Evolutionary conservation across 2,888 invertebrate species (phyloP).

Genomic region (Ferrisia virgata): DNA sequence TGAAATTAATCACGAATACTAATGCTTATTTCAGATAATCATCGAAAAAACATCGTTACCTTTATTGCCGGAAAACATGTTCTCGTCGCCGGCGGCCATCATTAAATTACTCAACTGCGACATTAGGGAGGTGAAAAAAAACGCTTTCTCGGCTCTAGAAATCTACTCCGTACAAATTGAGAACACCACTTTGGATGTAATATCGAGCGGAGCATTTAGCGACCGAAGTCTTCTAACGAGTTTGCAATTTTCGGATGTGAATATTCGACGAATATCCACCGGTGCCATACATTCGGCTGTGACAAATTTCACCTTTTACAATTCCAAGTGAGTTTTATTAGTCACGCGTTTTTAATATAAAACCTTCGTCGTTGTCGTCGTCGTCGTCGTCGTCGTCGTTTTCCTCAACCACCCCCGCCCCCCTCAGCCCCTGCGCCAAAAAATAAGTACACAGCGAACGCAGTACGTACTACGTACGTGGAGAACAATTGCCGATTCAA

Average conservation of each 20-base stretch:
- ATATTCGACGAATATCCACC: constrained; percentile 58
- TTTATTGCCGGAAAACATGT: constrained; percentile 62
- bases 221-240: constrained; percentile 62
- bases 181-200: constrained; percentile 61
- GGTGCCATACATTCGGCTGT: constrained; percentile 65
- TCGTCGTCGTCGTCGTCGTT: background rate
- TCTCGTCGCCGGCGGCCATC: constrained; percentile 63
- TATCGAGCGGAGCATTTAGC: constrained; percentile 65
- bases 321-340: constrained; percentile 55
- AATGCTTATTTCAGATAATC: constrained; percentile 58
- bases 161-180: constrained; percentile 63
- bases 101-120: constrained; percentile 54
- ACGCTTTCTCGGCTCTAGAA: constrained; percentile 66
- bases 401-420: background rate
- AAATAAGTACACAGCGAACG: too few relatives aligned
- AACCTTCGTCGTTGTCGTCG: background rate
- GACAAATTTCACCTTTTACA: constrained; percentile 63
- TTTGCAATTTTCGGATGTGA: constrained; percentile 62
- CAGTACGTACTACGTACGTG: too few relatives aligned
- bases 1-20: background rate
- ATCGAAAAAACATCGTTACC: constrained; percentile 62
- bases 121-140: constrained; percentile 60
- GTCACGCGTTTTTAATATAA: constrained; percentile 1
- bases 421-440: too few relatives aligned
- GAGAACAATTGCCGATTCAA: background rate